Percentiles rank a stretch among this genome's conserved stretches.
phyloP scores from a whole-genome alignment of 2,888 invertebrate genomes.

The Drosophila quinaria region DNA sequence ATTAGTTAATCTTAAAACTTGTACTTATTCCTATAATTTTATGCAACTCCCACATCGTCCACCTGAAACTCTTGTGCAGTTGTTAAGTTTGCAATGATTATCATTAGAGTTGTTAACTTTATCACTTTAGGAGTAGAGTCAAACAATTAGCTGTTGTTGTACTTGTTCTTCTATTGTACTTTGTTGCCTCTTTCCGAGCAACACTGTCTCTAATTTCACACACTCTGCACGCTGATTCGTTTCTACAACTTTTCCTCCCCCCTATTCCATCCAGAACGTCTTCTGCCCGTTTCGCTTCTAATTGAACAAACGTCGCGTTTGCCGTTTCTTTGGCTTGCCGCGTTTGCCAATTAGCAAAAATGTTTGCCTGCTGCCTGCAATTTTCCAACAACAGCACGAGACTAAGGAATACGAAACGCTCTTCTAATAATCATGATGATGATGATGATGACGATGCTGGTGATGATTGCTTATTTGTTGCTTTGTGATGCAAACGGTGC shows the following conservation, averaged over 20 bases:
- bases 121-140: conserved; percentile 36
- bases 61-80: background rate
- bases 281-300: conserved; percentile 56
- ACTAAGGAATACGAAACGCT: conserved; percentile 15
- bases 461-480: conserved; percentile 12
- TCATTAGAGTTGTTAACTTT: conserved; percentile 52
- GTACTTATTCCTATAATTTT: background rate
- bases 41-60: background rate
- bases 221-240: conserved; percentile 35
- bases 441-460: conserved; percentile 5
- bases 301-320: conserved; percentile 66
- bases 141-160: conserved; percentile 48
- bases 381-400: conserved; percentile 51
- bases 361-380: conserved; percentile 62
- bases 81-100: conserved; percentile 39
- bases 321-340: conserved; percentile 37
- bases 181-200: conserved; percentile 14
- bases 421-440: conserved; percentile 14
- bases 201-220: conserved; percentile 46
- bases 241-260: background rate
- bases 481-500: conserved; percentile 22
- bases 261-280: conserved; percentile 4
- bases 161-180: conserved; percentile 11
- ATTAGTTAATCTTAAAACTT: background rate
- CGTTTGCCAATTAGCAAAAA: conserved; percentile 71